These are phyloP conservation scores for Channa striata DNA, from an alignment of 2,797 vertebrate species.

Conservation along the genomic window DNA sequence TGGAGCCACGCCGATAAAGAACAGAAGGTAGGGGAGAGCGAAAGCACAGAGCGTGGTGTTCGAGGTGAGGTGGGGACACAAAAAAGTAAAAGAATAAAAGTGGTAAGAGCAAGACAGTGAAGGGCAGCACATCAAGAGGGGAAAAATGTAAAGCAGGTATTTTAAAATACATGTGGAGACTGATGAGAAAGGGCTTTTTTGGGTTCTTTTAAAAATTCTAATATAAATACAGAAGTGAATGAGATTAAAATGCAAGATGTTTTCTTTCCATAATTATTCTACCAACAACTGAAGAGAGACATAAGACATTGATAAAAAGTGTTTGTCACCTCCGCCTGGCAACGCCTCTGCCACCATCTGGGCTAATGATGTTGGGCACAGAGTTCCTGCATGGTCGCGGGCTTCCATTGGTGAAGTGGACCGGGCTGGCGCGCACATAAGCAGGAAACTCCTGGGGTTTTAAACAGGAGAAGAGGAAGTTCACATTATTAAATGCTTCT, in stretches of 20 bases:
- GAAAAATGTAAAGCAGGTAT: not conserved
- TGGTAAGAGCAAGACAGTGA: slow-evolving; percentile 6
- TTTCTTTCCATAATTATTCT: not conserved
- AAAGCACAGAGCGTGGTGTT: slow-evolving; percentile 22
- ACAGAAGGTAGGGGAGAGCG: slow-evolving; percentile 16
- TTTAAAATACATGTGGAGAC: not conserved
- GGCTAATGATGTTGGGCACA: slow-evolving; percentile 92
- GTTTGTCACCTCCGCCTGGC: slow-evolving; percentile 90
- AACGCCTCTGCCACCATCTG: slow-evolving; percentile 90
- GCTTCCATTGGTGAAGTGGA: slow-evolving; percentile 97
- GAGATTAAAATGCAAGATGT: not conserved
- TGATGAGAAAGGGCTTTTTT: not conserved
- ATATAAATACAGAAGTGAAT: not conserved
- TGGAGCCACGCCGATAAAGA: slow-evolving; percentile 41
- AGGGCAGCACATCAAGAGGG: slow-evolving; percentile 1
- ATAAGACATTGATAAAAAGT: not conserved
- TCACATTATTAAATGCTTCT: slow-evolving; percentile 42
- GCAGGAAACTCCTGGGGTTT: slow-evolving; percentile 91
- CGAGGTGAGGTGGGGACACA: slow-evolving; percentile 32
- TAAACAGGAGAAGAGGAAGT: slow-evolving; percentile 26
- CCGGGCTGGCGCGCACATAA: slow-evolving; percentile 92
- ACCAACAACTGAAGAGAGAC: not conserved
- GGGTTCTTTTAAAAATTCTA: not conserved
- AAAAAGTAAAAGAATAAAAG: slow-evolving; percentile 7
- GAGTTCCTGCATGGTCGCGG: slow-evolving; percentile 94